Evolutionary conservation across 2,888 invertebrate genomes (phyloP), one percentile per base, ranked within the genome.

Genomic region (Athrips mouffetella): DNA sequence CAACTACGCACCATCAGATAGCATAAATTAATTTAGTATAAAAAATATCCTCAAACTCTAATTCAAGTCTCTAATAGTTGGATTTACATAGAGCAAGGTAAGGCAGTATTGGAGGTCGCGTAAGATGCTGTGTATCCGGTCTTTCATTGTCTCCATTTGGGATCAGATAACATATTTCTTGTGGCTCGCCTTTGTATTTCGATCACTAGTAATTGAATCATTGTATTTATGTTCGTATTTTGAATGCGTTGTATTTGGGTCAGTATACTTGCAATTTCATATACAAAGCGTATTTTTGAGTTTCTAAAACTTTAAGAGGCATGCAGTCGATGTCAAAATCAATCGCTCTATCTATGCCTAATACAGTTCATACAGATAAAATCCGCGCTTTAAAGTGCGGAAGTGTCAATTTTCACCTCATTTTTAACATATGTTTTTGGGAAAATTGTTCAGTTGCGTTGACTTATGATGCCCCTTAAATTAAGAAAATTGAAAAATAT

Each of bases 61-160:
- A 7, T 18, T 1, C 3, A 21, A 10, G n/a, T n/a, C n/a, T n/a
- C n/a, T n/a, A n/a, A 8, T 27, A 27, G n/a, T 5, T n/a, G 6
- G 6, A 42, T 42, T 25, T 15, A 20, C 44, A 44, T 21, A 31
- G 44, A 31, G 27, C 44, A 44, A 44, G 44, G 45, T 13, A 25
- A 37, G 45, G 16, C 21, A 29, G 41, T 39, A 35, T 29, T 45
- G 60, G 65, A 73, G 76, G 73, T 67, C 72, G 62, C 54, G 45
- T 53, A 63, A 71, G 79, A 75, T 65, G 65, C 53, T 67, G 63
- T 50, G 63, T 76, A 75, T 82, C 82, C 80, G 77, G 73, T 55
- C 61, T 52, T 57, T 62, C 68, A 76, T 77, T 75, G 77, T 73
- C 66, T 71, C 58, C 61, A 69, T 70, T 52, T 48, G 58, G 62